Conservation (phyloP, 2,113 vertebrate genomes). For the Larimichthys polyactis region DNA sequence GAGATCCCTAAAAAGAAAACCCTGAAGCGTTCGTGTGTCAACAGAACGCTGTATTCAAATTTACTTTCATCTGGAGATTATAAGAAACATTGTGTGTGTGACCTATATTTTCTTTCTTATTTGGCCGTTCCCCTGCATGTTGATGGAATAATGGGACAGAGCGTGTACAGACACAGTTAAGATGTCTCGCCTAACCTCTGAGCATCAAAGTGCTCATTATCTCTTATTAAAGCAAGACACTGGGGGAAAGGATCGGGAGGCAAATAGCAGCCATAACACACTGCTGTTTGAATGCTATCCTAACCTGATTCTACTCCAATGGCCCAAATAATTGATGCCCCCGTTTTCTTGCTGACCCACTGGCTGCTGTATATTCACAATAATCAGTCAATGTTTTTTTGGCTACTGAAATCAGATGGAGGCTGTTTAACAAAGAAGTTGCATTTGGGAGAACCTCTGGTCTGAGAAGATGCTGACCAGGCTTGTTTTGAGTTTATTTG, state of each 20-base stretch:
- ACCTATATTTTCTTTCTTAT: conserved; percentile 9
- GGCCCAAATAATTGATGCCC: conserved; percentile 40
- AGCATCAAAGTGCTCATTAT: conserved; percentile 50
- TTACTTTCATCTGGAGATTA: background rate
- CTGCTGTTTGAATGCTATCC: conserved; percentile 16
- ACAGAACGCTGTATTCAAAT: background rate
- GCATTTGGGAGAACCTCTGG: background rate
- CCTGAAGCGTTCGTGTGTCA: too few species aligned
- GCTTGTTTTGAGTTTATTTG: background rate
- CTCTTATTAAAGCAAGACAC: conserved; percentile 11
- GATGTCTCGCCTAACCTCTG: conserved; percentile 18
- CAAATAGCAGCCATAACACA: background rate
- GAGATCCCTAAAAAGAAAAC: background rate
- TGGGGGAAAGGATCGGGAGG: conserved; percentile 1
- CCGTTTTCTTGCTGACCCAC: conserved; percentile 20
- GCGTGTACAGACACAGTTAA: conserved; percentile 29
- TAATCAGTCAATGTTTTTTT: background rate
- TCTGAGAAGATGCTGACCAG: background rate
- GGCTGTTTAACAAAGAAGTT: conserved; percentile 3
- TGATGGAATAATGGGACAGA: conserved; percentile 20
- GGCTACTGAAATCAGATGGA: background rate
- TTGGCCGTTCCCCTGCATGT: background rate
- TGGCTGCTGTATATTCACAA: conserved; percentile 7
- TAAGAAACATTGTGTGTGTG: background rate
- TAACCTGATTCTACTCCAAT: conserved; percentile 17